Percentiles rank a stretch among this genome's conserved stretches.
Evolutionary conservation across 1,140 invertebrate species (phyloP).

Genomic region (Saccostrea cuccullata): DNA sequence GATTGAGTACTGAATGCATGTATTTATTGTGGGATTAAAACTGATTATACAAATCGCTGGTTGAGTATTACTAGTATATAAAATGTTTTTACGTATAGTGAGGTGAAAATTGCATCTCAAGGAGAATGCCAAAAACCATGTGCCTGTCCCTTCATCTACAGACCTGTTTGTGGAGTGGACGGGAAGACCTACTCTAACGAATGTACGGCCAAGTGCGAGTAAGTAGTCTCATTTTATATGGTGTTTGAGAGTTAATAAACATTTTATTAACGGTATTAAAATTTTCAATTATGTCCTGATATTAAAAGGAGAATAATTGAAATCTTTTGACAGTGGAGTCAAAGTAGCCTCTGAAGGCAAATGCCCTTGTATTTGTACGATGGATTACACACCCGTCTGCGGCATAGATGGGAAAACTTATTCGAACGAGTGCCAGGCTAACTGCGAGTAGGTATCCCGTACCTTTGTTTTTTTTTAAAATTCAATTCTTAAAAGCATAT

Average conservation of each 20-base stretch:
- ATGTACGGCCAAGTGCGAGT: conserved; percentile 74
- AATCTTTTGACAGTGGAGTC: background rate
- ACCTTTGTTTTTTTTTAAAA: too few relatives aligned
- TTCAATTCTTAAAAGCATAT: too few relatives aligned
- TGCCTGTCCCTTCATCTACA: conserved; percentile 77
- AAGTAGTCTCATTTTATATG: background rate
- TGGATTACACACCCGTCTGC: background rate
- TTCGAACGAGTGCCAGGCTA: background rate
- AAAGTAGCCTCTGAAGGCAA: background rate
- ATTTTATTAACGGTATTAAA: background rate
- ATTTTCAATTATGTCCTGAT: background rate
- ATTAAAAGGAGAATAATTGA: too few relatives aligned
- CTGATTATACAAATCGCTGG: background rate
- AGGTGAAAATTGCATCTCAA: background rate
- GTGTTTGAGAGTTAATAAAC: background rate
- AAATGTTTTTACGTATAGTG: background rate
- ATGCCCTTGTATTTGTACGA: background rate
- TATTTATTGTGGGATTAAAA: too few relatives aligned
- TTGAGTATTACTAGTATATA: background rate
- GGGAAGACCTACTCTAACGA: conserved; percentile 83
- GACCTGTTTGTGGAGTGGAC: conserved; percentile 86
- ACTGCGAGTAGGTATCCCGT: background rate
- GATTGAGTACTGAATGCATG: too few relatives aligned
- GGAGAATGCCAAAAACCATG: conserved; percentile 39
- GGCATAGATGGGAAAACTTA: background rate